These are phyloP conservation scores for Lethenteron camtschaticum DNA, from an alignment of 2,113 vertebrate species.

Conservation along the genomic window DNA sequence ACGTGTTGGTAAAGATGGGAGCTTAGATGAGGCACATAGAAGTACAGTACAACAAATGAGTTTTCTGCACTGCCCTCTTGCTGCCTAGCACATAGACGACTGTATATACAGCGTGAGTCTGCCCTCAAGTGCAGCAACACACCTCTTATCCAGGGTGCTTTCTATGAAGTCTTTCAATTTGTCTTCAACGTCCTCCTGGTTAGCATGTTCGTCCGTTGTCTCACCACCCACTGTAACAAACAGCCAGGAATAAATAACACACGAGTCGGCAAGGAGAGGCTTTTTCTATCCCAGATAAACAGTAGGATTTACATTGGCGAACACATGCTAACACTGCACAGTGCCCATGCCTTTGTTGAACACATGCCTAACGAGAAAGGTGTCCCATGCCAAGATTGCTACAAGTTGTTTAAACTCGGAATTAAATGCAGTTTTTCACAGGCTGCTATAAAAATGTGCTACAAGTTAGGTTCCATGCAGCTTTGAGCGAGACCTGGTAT, in stretches of 20 bases:
- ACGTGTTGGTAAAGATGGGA: neutral
- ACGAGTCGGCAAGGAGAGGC: neutral
- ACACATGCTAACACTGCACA: neutral
- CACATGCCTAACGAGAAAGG: neutral
- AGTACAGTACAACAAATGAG: neutral
- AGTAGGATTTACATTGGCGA: neutral
- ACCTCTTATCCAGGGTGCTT: conserved; percentile 70
- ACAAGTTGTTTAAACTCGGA: too few species aligned
- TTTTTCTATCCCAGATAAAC: neutral
- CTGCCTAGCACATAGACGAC: neutral
- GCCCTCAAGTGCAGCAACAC: conserved; percentile 4
- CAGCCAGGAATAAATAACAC: neutral
- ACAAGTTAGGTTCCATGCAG: too few species aligned
- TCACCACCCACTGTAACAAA: conserved; percentile 31
- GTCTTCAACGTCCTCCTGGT: conserved; percentile 56
- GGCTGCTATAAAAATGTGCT: too few species aligned
- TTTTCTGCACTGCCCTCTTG: neutral
- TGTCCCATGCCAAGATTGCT: too few species aligned
- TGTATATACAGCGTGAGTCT: neutral
- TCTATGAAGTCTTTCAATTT: conserved; percentile 70
- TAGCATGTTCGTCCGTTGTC: conserved; percentile 38
- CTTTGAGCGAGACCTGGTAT: too few species aligned
- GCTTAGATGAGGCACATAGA: neutral
- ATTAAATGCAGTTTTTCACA: too few species aligned
- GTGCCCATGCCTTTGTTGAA: neutral